Evolutionary conservation across 2,888 invertebrate genomes (phyloP).

Genomic region (Eudasyphora cyanicolor): DNA sequence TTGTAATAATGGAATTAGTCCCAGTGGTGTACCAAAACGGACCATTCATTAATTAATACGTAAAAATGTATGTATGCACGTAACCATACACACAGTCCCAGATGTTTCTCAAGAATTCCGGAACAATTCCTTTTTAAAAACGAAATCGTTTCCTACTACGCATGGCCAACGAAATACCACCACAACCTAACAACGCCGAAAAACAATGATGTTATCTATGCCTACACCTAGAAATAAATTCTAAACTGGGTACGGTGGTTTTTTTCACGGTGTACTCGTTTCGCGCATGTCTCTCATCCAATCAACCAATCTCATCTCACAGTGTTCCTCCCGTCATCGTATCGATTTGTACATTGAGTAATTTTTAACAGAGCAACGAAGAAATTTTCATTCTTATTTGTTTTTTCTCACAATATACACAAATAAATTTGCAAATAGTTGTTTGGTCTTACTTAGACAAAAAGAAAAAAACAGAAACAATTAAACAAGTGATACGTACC

Average conservation of each 20-base stretch:
- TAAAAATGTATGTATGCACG: too few relatives aligned
- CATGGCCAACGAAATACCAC: neutral
- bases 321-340: constrained; percentile 6
- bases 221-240: neutral
- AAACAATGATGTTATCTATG: neutral
- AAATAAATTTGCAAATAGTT: constrained; percentile 14
- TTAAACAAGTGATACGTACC: constrained; percentile 11
- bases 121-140: neutral
- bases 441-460: neutral
- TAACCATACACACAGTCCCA: neutral
- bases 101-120: neutral
- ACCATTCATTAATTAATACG: too few relatives aligned
- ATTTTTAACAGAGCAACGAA: constrained; percentile 63
- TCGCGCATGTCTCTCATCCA: constrained; percentile 54
- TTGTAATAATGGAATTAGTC: too few relatives aligned
- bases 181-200: neutral
- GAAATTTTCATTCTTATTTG: constrained; percentile 57
- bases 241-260: neutral
- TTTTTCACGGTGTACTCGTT: constrained; percentile 43
- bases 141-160: neutral
- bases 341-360: constrained; percentile 64
- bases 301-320: too few relatives aligned
- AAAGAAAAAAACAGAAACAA: constrained; percentile 18
- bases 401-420: constrained; percentile 20
- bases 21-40: too few relatives aligned